These are phyloP conservation scores for Darevskia nairensis DNA, from an alignment of 2,797 vertebrate genomes.

Conservation along the genomic window DNA sequence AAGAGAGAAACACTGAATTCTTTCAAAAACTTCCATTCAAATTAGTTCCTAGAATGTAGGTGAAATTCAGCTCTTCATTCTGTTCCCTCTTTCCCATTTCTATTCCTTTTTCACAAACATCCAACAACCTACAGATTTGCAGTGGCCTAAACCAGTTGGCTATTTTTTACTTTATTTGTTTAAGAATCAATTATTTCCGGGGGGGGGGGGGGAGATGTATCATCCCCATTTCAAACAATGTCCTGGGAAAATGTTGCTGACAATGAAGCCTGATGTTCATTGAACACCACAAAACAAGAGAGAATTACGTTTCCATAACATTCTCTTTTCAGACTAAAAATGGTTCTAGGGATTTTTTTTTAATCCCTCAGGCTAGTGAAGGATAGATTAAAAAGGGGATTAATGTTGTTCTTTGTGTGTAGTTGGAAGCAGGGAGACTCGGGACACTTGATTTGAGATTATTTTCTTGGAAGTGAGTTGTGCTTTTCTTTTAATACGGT, in stretches of 20 bases:
- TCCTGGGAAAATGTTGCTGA: constrained; percentile 74
- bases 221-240: constrained; percentile 66
- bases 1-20: no score
- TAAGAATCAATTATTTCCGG: constrained; percentile 74
- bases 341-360: constrained; percentile 33
- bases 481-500: background rate
- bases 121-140: constrained; percentile 51
- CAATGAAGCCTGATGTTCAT: constrained; percentile 51
- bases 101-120: constrained; percentile 18
- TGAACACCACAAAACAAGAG: constrained; percentile 41
- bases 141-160: constrained; percentile 38
- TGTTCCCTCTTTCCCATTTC: constrained; percentile 13
- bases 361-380: constrained; percentile 29
- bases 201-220: constrained; percentile 67
- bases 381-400: constrained; percentile 34
- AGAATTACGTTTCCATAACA: constrained; percentile 39
- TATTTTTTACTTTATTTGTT: constrained; percentile 76
- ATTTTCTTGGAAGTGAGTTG: constrained; percentile 28
- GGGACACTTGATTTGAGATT: constrained; percentile 2
- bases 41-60: constrained; percentile 21
- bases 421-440: constrained; percentile 7
- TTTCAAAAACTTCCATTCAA: background rate
- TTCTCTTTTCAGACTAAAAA: constrained; percentile 32
- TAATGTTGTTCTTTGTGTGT: constrained; percentile 38
- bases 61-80: background rate